A percentile compares a stretch with the other conserved stretches of the same genome.
Evolutionary conservation across 2,113 vertebrate genomes (phyloP).

Genomic region (Suricata suricatta): DNA sequence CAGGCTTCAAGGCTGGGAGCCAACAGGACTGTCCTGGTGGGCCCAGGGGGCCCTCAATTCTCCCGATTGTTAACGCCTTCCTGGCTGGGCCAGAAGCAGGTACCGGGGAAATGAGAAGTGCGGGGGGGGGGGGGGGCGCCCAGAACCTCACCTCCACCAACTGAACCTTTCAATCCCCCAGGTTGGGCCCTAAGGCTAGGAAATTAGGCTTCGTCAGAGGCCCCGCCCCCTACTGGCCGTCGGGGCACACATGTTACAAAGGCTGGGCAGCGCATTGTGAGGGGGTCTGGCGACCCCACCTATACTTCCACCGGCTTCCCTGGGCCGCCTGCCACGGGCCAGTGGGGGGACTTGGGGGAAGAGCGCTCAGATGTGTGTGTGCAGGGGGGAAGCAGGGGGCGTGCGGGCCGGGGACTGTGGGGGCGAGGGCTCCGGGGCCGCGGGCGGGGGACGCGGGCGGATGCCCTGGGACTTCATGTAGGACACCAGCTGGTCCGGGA

Average conservation of each 20-base stretch:
- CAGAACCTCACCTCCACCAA: background rate
- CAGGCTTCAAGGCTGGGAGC: background rate
- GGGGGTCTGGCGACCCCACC: background rate
- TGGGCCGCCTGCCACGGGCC: background rate
- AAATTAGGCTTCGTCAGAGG: background rate
- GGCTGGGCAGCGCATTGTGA: fast-evolving
- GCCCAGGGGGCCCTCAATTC: background rate
- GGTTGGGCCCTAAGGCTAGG: background rate
- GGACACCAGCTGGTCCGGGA: conserved; percentile 95
- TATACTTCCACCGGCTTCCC: background rate
- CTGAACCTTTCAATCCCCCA: background rate
- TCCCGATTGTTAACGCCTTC: background rate
- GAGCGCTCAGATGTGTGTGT: conserved; percentile 80
- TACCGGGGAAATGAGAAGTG: background rate
- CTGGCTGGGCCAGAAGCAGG: background rate
- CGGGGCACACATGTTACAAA: background rate
- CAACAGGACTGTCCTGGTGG: background rate
- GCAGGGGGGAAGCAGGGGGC: conserved; percentile 86
- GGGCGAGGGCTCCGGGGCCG: conserved; percentile 32
- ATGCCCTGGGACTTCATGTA: conserved; percentile 91
- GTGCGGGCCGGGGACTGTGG: conserved; percentile 87
- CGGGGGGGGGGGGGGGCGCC: no score
- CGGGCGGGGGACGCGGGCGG: conserved; percentile 55
- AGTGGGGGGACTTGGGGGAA: background rate
- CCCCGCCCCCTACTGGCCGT: background rate